Conservation (phyloP, 2,113 vertebrate species). For the Pipra filicauda region DNA sequence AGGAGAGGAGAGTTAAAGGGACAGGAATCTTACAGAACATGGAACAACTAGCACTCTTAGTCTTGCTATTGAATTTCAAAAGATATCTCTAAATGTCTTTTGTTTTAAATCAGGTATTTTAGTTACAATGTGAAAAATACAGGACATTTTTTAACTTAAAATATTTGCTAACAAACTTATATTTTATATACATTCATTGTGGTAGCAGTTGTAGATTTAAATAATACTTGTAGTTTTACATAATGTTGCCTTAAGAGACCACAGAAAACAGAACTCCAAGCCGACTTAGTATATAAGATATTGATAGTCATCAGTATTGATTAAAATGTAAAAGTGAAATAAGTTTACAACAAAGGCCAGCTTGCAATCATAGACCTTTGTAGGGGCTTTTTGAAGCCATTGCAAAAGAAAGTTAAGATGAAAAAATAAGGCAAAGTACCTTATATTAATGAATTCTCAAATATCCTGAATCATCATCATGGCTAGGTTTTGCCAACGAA, state of each 20-base stretch:
- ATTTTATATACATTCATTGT: background rate
- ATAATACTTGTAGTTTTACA: background rate
- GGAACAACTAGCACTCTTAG: background rate
- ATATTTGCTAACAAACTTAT: background rate
- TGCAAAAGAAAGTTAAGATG: background rate
- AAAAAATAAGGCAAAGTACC: background rate
- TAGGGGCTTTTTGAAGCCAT: background rate
- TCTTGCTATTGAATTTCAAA: background rate
- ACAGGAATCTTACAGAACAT: background rate
- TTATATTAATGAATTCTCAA: background rate
- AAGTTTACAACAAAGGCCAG: background rate
- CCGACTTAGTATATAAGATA: too few relatives aligned
- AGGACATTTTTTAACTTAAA: background rate
- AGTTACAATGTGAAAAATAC: background rate
- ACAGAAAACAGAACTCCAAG: too few relatives aligned
- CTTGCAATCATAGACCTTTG: background rate
- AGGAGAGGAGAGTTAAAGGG: background rate
- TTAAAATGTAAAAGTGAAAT: background rate
- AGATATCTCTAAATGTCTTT: background rate
- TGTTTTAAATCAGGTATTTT: background rate
- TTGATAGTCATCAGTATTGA: background rate
- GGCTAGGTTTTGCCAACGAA: too few relatives aligned
- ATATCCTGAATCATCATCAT: background rate
- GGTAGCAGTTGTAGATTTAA: background rate
- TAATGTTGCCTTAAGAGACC: background rate